Percentiles rank a stretch among this genome's conserved stretches.
phyloP scores from a whole-genome alignment of 2,888 invertebrate species.

The Lucinisca nassula region DNA sequence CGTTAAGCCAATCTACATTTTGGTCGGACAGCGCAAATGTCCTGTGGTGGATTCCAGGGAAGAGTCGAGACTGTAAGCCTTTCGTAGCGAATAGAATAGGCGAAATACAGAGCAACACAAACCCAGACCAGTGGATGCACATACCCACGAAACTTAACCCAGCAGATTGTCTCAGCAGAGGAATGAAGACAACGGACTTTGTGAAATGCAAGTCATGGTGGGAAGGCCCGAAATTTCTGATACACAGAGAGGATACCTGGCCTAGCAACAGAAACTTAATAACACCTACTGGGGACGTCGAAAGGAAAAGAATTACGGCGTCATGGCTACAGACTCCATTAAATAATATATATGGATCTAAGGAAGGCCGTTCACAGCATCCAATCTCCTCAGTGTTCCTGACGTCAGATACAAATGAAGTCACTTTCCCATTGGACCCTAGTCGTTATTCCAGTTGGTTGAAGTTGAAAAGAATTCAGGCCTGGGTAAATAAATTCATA shows the following conservation, averaged over 20 bases:
- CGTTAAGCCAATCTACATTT: not conserved
- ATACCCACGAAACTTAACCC: not conserved
- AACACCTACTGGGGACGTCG: not conserved
- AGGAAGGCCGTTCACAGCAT: not conserved
- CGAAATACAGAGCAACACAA: not conserved
- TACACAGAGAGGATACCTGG: too few species aligned
- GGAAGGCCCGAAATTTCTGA: not conserved
- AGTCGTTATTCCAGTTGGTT: not conserved
- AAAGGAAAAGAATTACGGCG: not conserved
- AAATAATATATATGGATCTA: not conserved
- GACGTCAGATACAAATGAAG: not conserved
- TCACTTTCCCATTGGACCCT: not conserved
- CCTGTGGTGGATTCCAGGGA: not conserved
- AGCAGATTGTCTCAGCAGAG: too few species aligned
- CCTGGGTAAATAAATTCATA: not conserved
- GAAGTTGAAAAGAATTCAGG: not conserved
- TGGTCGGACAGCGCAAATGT: not conserved
- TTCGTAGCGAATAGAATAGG: too few species aligned
- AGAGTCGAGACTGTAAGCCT: not conserved
- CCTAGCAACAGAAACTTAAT: not conserved
- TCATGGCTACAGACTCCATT: too few species aligned
- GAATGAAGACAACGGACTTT: not conserved
- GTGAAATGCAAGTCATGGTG: not conserved
- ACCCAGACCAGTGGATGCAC: not conserved
- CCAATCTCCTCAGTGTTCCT: not conserved